Base-by-base conservation (phyloP, 2,113 vertebrate species). In the Prietella phreatophila region DNA sequence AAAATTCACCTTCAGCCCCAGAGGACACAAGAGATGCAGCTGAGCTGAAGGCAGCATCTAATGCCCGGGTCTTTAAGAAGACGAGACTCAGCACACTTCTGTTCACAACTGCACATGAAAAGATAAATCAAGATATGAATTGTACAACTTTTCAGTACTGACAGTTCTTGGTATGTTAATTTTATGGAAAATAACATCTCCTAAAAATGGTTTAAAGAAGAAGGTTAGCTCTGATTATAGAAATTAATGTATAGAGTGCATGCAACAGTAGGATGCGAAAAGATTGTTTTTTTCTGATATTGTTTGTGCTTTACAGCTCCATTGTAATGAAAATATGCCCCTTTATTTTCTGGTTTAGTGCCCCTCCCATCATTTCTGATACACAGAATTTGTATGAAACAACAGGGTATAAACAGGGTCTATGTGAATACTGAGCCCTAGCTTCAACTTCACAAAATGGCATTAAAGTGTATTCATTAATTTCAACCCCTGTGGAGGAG, bases 21-120 rank as follows among this genome's bases (percentile, higher is more conserved):
- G 88, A 95, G 47, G 95, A 94, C 86, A 96, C 30, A 7, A 96
- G 94, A 17, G 88, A 90, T 5, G 90, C 91, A 20, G 92, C 84
- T 4, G 87, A 91, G 22, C 88, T 90, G 83, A 91, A 89, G 0
- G 91, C 90, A 69, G 92, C 22, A n/a, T 88, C 91, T 90, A 90
- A 84, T 0, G 86, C 85, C 5, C n/a, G 47, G 20, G 89, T 91
- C 88, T 91, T 92, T 5, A 95, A 87, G 92, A 96, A 96, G 39
- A 93, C 0, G 0, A 93, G 88, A 83, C 93, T 92, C 19, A 92
- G 93, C 63, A 94, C 85, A 27, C 95, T 95, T 30, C 27, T 85
- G 61, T 94, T 93, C 86, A 91, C 83, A 76, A 53, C 94, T 95
- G 10, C 27, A 69, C 5, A 86, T 9, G 56, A 22, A 80, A 36